phyloP scores from a whole-genome alignment of 1,140 invertebrate species.

The Helicoverpa armigera region DNA sequence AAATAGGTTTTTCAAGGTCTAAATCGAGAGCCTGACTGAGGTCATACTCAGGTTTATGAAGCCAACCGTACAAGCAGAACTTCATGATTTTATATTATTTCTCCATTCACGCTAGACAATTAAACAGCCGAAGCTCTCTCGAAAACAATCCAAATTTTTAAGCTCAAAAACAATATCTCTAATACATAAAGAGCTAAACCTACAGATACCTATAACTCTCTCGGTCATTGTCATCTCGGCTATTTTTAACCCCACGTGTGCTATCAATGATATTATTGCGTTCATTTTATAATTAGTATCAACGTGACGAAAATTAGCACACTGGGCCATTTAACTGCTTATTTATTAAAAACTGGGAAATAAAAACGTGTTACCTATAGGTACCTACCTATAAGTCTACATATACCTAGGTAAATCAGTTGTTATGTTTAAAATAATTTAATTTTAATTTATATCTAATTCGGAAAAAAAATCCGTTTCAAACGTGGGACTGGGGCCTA shows the following conservation, averaged over 20 bases:
- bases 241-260: constrained; percentile 14
- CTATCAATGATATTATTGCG: constrained; percentile 1
- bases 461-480: too few species aligned
- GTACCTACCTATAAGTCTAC: background rate
- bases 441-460: background rate
- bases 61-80: too few species aligned
- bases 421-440: too few species aligned
- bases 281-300: background rate
- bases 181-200: background rate
- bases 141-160: too few species aligned
- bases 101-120: too few species aligned
- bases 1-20: too few species aligned
- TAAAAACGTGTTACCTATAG: background rate
- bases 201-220: background rate
- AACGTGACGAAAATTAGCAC: background rate
- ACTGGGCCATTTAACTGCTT: background rate
- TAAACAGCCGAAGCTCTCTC: too few species aligned
- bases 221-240: constrained; percentile 4
- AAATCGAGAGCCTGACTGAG: too few species aligned
- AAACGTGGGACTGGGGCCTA: too few species aligned
- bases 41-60: too few species aligned
- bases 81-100: too few species aligned
- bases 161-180: too few species aligned
- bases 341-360: background rate
- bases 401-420: background rate